A percentile compares a stretch with the other conserved stretches of the same genome.
Evolutionary conservation across 2,888 invertebrate genomes (phyloP).

Genomic region (Chalcosyrphus nemorum): DNA sequence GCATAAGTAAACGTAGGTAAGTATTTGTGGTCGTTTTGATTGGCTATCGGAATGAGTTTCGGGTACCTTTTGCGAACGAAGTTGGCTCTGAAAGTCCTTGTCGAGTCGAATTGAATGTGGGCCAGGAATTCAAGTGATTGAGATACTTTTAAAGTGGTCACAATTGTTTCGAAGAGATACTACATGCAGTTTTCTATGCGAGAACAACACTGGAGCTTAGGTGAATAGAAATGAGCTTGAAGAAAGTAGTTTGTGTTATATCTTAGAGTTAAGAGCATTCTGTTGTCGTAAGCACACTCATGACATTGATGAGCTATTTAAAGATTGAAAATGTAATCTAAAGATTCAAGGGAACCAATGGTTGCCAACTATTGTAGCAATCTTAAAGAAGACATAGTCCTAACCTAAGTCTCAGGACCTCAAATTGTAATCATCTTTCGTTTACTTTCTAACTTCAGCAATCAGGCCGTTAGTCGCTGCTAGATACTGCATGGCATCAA

Average conservation of each 20-base stretch:
- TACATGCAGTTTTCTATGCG: background rate
- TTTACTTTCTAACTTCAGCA: too few species aligned
- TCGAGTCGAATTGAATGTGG: slow-evolving; percentile 9
- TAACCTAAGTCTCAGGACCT: too few species aligned
- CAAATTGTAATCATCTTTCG: too few species aligned
- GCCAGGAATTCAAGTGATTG: slow-evolving; percentile 4
- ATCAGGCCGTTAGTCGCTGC: too few species aligned
- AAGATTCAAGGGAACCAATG: too few species aligned
- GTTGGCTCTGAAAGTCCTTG: slow-evolving; percentile 1
- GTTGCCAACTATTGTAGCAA: too few species aligned
- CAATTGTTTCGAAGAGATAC: slow-evolving; percentile 9
- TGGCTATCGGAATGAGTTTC: slow-evolving; percentile 1
- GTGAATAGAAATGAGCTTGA: background rate
- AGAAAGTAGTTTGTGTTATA: background rate
- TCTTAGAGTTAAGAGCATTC: background rate
- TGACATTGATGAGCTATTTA: background rate
- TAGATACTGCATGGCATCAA: too few species aligned
- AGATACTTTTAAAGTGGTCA: slow-evolving; percentile 10
- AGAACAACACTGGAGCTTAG: background rate
- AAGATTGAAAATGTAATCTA: background rate
- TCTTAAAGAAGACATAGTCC: too few species aligned
- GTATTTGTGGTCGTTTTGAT: slow-evolving; percentile 49
- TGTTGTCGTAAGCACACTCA: background rate
- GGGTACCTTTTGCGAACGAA: slow-evolving; percentile 43
- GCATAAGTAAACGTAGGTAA: slow-evolving; percentile 33